These are phyloP conservation scores for Drosophila borealis DNA, from an alignment of 2,888 invertebrate genomes.

Conservation along the genomic window DNA sequence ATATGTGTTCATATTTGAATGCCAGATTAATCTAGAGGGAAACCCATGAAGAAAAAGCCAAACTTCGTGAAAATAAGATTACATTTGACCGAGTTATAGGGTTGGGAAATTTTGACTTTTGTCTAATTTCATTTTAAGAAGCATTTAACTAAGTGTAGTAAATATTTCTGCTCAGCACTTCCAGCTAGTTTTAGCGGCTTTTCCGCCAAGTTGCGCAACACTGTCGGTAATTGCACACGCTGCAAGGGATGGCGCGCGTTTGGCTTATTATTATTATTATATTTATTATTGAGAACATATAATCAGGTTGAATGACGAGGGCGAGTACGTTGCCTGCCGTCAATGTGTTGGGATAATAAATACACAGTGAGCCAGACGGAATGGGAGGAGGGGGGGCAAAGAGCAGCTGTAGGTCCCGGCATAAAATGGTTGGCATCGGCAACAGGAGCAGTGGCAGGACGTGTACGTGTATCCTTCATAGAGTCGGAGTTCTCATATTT, in stretches of 20 bases:
- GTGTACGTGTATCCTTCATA: conserved; percentile 49
- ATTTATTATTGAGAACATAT: conserved; percentile 59
- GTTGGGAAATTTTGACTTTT: no score
- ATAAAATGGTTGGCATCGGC: conserved; percentile 48
- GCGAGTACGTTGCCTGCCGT: conserved; percentile 30
- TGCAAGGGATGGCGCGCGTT: conserved; percentile 8
- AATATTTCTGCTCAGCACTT: not conserved
- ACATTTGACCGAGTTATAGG: no score
- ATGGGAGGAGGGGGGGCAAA: not conserved
- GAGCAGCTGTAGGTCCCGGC: conserved; percentile 15
- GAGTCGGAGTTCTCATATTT: conserved; percentile 42
- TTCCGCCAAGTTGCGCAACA: conserved; percentile 3
- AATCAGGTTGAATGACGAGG: conserved; percentile 68
- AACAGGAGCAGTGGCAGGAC: conserved; percentile 12
- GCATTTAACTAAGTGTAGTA: not conserved
- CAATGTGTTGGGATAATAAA: conserved; percentile 60
- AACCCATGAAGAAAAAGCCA: no score
- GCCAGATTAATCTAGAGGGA: no score
- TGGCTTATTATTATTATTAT: conserved; percentile 45
- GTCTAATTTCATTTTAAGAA: not conserved
- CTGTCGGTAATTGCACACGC: conserved; percentile 7
- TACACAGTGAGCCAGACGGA: conserved; percentile 31
- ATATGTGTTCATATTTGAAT: no score
- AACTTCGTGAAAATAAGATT: no score
- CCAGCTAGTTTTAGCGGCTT: not conserved